Evolutionary conservation across 2,888 invertebrate genomes (phyloP).

Genomic region (Cryptocheilus praepositus): DNA sequence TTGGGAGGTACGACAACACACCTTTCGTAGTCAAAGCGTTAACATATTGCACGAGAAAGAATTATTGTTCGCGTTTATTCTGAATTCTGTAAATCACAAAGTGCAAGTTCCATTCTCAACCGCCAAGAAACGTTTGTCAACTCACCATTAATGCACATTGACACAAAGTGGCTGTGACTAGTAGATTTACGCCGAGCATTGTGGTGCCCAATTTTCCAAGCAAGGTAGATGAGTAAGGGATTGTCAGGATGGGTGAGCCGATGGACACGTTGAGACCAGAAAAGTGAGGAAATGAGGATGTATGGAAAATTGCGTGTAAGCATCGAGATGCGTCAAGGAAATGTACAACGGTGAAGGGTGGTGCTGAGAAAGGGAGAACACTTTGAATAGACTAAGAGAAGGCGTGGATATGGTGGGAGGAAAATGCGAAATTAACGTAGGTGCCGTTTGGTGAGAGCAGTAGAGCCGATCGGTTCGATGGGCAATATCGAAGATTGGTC

Average conservation of each 20-base stretch:
- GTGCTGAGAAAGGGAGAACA: neutral
- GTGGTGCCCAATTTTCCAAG: slow-evolving; percentile 25
- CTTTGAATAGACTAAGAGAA: neutral
- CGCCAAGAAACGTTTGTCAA: slow-evolving; percentile 17
- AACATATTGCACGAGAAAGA: too few species aligned
- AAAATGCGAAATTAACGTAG: slow-evolving; percentile 28
- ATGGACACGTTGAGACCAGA: neutral
- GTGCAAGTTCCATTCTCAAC: too few species aligned
- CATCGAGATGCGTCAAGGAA: too few species aligned
- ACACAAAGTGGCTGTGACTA: slow-evolving; percentile 62
- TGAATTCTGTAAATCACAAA: too few species aligned
- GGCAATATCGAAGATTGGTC: slow-evolving; percentile 48
- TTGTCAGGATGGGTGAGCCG: neutral
- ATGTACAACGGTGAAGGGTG: neutral
- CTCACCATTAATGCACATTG: slow-evolving; percentile 60
- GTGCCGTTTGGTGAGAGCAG: slow-evolving; percentile 24
- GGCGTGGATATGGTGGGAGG: neutral
- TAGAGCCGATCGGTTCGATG: neutral
- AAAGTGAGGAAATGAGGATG: neutral
- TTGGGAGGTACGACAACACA: too few species aligned
- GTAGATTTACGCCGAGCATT: slow-evolving; percentile 58
- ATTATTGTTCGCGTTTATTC: too few species aligned
- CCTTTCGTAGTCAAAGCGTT: too few species aligned
- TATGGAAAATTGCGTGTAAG: too few species aligned
- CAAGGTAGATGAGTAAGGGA: slow-evolving; percentile 12